Evolutionary conservation across 2,888 invertebrate genomes (phyloP).

Genomic region (Ectobius pallidus): DNA sequence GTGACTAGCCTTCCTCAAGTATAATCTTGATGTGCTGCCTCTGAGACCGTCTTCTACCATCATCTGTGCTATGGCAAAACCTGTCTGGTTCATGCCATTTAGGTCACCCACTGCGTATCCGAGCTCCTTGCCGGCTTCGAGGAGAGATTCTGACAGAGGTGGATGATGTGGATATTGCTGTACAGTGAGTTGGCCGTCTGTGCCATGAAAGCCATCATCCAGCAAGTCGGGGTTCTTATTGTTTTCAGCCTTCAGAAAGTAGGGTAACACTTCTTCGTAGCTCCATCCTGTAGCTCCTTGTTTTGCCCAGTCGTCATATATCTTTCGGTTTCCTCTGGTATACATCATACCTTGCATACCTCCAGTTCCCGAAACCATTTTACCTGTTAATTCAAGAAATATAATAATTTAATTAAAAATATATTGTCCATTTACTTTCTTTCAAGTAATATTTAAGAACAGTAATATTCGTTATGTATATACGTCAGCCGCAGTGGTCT

Average conservation of each 20-base stretch:
- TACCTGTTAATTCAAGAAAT: slow-evolving; percentile 73
- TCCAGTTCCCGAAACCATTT: slow-evolving; percentile 87
- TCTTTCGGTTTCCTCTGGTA: slow-evolving; percentile 83
- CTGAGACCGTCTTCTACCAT: slow-evolving; percentile 48
- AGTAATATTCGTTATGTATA: no score
- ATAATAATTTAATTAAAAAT: no score
- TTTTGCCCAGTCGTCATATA: slow-evolving; percentile 89
- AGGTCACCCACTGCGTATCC: slow-evolving; percentile 54
- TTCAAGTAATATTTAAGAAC: no score
- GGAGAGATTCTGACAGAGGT: slow-evolving; percentile 51
- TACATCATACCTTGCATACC: slow-evolving; percentile 93
- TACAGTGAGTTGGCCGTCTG: slow-evolving; percentile 53
- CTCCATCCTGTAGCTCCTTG: slow-evolving; percentile 90
- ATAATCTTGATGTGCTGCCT: slow-evolving; percentile 61
- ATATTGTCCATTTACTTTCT: no score
- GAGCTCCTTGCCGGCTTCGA: slow-evolving; percentile 52
- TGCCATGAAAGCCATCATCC: slow-evolving; percentile 51
- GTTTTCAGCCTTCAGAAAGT: slow-evolving; percentile 88
- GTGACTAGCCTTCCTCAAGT: slow-evolving; percentile 51
- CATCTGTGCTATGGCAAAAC: slow-evolving; percentile 44
- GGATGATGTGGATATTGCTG: slow-evolving; percentile 54
- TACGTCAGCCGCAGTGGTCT: no score
- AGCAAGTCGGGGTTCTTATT: slow-evolving; percentile 48
- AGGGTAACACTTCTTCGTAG: slow-evolving; percentile 76
- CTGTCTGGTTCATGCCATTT: slow-evolving; percentile 48